Percentiles rank a stretch among this genome's conserved stretches.
phyloP scores from a whole-genome alignment of 2,113 vertebrate genomes.

The Erythrolamprus reginae region DNA sequence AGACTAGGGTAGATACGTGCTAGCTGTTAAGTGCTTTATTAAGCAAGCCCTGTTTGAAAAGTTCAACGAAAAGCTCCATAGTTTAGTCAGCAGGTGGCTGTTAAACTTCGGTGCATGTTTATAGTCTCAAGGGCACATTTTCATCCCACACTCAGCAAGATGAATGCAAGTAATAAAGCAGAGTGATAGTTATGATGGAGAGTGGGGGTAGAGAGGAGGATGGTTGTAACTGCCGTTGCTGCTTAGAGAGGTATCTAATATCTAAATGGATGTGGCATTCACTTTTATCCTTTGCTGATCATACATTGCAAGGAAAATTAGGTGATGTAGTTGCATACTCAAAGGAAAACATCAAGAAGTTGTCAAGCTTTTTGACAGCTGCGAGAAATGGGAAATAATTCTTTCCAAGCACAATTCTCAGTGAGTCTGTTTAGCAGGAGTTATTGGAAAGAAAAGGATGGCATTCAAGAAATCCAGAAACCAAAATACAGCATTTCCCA shows the following conservation, averaged over 20 bases:
- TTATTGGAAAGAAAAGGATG: neutral
- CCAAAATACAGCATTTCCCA: neutral
- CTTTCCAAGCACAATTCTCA: neutral
- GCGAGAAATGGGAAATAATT: neutral
- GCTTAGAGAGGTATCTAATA: constrained; percentile 12
- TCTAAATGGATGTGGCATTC: neutral
- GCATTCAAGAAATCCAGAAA: neutral
- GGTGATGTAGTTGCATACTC: neutral
- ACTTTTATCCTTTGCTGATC: neutral
- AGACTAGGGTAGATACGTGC: constrained; percentile 27
- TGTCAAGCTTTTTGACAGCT: neutral
- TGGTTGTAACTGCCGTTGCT: neutral
- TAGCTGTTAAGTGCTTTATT: constrained; percentile 43
- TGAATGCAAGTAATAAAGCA: constrained; percentile 50
- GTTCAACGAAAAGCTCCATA: constrained; percentile 35
- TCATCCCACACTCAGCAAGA: constrained; percentile 41
- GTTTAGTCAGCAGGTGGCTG: constrained; percentile 38
- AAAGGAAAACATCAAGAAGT: neutral
- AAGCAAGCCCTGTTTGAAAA: constrained; percentile 25
- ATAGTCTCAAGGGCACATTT: constrained; percentile 36
- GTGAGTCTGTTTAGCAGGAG: neutral
- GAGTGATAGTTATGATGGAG: constrained; percentile 34
- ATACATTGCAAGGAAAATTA: neutral
- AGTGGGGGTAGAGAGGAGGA: neutral
- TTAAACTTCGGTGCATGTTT: constrained; percentile 45